A percentile compares a stretch with the other conserved stretches of the same genome.
Evolutionary conservation across 2,888 invertebrate genomes (phyloP).

Genomic region (Helobdella robusta): DNA sequence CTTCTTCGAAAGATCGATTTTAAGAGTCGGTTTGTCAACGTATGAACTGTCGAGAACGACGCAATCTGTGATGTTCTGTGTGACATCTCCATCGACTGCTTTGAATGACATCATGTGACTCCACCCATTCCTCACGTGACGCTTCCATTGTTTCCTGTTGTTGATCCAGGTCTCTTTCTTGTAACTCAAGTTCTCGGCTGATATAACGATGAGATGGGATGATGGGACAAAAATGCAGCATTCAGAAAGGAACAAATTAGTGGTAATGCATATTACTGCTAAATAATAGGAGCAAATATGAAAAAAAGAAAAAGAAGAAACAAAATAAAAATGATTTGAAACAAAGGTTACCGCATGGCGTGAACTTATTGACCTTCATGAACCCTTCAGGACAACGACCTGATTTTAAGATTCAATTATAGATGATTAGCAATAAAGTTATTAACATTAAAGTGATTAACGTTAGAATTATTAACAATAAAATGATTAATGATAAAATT

Average conservation of each 20-base stretch:
- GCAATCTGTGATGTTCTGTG: constrained; percentile 46
- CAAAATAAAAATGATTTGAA: no score
- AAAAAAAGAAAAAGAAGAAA: no score
- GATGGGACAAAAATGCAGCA: no score
- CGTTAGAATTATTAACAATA: no score
- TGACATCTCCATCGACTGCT: constrained; percentile 52
- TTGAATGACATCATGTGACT: constrained; percentile 48
- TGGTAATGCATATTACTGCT: no score
- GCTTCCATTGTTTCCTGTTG: constrained; percentile 49
- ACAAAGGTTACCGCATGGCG: constrained; percentile 52
- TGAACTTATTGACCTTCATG: constrained; percentile 52
- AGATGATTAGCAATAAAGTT: no score
- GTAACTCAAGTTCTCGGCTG: constrained; percentile 54
- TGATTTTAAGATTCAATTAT: constrained; percentile 35
- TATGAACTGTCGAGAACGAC: constrained; percentile 54
- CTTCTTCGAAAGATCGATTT: constrained; percentile 52
- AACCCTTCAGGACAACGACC: constrained; percentile 51
- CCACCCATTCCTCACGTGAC: constrained; percentile 46
- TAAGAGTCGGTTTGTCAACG: constrained; percentile 53
- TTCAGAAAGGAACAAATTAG: no score
- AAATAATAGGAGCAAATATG: no score
- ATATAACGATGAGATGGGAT: no score
- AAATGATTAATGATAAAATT: no score
- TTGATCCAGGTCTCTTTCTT: constrained; percentile 53
- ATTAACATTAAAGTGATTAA: no score